Evolutionary conservation across 2,113 vertebrate species (phyloP), one percentile per base, ranked within the genome.

Genomic region (Apteryx owenii): DNA sequence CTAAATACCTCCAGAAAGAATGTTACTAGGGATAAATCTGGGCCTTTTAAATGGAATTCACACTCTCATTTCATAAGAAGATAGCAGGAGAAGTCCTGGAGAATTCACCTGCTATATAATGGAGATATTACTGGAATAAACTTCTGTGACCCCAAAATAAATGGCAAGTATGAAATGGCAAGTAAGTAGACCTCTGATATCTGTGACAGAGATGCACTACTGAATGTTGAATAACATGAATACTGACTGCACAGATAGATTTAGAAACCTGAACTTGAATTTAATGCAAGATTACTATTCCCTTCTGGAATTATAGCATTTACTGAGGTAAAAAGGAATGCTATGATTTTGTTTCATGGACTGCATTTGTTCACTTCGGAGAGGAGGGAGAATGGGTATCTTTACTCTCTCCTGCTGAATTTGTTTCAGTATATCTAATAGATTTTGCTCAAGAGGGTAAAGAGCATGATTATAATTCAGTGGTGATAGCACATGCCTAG

Each of bases 211-310:
- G 70, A 87, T 85, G 46, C 15, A 76, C 42, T 69, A 89, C 66
- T 54, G 50, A 93, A 82, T 76, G 53, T 80, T 87, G 73, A 94
- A 42, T 76, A 66, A 71, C 70, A 85, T 54, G 91, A 84, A 79
- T 79, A 93, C 87, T 72, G 75, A 81, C 66, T 76, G 16, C 62
- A 88, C 8, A 93, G 87, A 91, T 71, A 89, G 88, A 95, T 89
- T 94, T 91, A 93, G 66, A 51, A 93, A 51, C 78, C 89, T 66
- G 56, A 95, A 87, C 28, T 64, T 28, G 21, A 94, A 76, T 95
- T 87, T 91, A 89, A 91, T 71, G 42, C 56, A 64, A 91, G 50
- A 70, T 89, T 93, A 95, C 79, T 76, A 76, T 89, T 26, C 70
- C 90, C 51, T 68, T 93, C 65, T 93, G 81, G 73, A 95, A 85